Conservation (phyloP, 2,113 vertebrate genomes). For the Chascanopsetta lugubris region DNA sequence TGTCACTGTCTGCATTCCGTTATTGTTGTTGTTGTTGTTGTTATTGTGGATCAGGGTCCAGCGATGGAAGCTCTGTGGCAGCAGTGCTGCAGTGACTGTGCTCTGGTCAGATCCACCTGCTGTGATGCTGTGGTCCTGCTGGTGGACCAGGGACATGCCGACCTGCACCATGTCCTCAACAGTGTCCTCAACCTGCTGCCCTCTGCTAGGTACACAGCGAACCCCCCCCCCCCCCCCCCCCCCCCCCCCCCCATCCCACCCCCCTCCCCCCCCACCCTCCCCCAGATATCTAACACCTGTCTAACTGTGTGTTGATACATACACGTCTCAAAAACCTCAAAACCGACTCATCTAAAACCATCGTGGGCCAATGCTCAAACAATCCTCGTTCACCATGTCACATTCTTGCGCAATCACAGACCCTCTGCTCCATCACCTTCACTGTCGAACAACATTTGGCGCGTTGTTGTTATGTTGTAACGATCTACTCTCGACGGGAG, state of each 20-base stretch:
- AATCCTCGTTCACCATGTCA: too few relatives aligned
- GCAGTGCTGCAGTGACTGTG: slow-evolving; percentile 87
- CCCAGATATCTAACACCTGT: too few relatives aligned
- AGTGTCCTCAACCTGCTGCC: slow-evolving; percentile 91
- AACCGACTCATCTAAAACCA: too few relatives aligned
- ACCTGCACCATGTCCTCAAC: slow-evolving; percentile 86
- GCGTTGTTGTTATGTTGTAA: too few relatives aligned
- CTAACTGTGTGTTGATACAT: too few relatives aligned
- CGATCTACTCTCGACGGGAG: too few relatives aligned
- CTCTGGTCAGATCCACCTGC: slow-evolving; percentile 86
- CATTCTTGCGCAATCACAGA: too few relatives aligned
- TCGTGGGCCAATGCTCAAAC: too few relatives aligned
- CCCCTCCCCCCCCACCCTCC: background rate
- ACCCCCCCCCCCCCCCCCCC: background rate
- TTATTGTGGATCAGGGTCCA: slow-evolving; percentile 82
- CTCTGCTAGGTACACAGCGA: slow-evolving; percentile 85
- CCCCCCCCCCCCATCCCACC: background rate
- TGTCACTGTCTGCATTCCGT: too few relatives aligned
- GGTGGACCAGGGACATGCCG: slow-evolving; percentile 89
- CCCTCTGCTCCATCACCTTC: too few relatives aligned
- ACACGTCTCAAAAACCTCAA: too few relatives aligned
- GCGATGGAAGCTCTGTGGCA: slow-evolving; percentile 92
- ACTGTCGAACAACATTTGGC: too few relatives aligned
- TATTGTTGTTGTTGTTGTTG: slow-evolving; percentile 6
- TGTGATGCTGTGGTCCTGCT: slow-evolving; percentile 89